These are phyloP conservation scores for Oceanodroma leucorhoa DNA, from an alignment of 2,797 vertebrate species.

Conservation along the genomic window DNA sequence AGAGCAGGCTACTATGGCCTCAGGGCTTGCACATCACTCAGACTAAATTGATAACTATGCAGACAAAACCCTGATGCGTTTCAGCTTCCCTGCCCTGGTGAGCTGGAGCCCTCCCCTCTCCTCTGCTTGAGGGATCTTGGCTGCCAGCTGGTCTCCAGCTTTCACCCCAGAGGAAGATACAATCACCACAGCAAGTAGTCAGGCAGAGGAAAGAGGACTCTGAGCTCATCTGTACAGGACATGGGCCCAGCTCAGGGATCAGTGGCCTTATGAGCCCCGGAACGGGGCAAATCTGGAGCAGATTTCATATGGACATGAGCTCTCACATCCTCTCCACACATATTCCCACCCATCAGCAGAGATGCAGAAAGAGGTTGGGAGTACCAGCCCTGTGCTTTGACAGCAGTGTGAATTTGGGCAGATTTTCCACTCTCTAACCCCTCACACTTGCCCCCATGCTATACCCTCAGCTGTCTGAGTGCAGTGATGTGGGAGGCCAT, in stretches of 20 bases:
- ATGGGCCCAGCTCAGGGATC: background rate
- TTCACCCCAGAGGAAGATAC: background rate
- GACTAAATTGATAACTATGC: background rate
- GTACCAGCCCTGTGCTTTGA: background rate
- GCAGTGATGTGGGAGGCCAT: background rate
- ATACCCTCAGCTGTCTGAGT: background rate
- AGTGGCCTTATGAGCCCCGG: background rate
- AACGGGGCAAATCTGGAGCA: background rate
- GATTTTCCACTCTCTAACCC: background rate
- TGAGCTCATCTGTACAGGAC: background rate
- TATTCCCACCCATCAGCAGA: background rate
- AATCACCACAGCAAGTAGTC: rapidly evolving
- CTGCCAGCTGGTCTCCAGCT: background rate
- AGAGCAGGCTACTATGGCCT: background rate
- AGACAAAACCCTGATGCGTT: rapidly evolving
- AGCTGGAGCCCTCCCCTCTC: background rate
- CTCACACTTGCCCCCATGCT: rapidly evolving
- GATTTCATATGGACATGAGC: rapidly evolving
- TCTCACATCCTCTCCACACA: background rate
- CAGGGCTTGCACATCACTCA: background rate
- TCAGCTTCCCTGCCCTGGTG: background rate
- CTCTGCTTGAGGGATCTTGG: background rate
- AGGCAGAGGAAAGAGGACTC: background rate
- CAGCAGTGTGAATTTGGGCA: background rate
- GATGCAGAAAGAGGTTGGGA: background rate